Conservation (phyloP, 53 echinoderm and acorn worm genomes). For the Holothuria scabra region DNA sequence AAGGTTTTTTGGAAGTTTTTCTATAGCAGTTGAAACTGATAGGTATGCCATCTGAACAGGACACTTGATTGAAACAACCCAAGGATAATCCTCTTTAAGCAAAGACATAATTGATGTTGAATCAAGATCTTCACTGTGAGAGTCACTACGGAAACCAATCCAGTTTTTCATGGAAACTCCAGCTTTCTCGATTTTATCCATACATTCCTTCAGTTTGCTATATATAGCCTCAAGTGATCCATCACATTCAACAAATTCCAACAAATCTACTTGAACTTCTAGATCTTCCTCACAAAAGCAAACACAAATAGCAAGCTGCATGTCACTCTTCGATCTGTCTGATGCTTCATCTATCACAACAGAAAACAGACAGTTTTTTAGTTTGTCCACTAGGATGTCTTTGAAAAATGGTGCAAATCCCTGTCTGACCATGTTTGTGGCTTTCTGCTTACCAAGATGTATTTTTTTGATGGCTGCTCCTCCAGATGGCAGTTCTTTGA, state of each 20-base stretch:
- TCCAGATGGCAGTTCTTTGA: slow-evolving; percentile 31
- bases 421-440: slow-evolving; percentile 50
- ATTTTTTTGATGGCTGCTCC: slow-evolving; percentile 39
- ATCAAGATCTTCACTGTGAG: not conserved
- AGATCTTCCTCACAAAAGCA: slow-evolving; percentile 20
- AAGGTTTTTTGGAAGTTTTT: slow-evolving; percentile 1
- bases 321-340: slow-evolving; percentile 27
- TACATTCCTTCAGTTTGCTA: slow-evolving; percentile 11
- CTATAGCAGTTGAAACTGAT: not conserved
- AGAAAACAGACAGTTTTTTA: slow-evolving; percentile 12
- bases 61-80: slow-evolving; percentile 27
- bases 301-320: slow-evolving; percentile 14
- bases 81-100: slow-evolving; percentile 27
- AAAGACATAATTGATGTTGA: not conserved
- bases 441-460: slow-evolving; percentile 47
- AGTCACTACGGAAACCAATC: slow-evolving; percentile 29
- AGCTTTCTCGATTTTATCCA: slow-evolving; percentile 19
- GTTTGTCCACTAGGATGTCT: slow-evolving; percentile 28
- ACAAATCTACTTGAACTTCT: slow-evolving; percentile 6
- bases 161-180: slow-evolving; percentile 37
- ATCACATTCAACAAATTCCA: slow-evolving; percentile 35
- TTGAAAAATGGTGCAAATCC: slow-evolving; percentile 40
- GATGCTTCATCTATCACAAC: slow-evolving; percentile 27
- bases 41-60: slow-evolving; percentile 13
- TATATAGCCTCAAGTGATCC: not conserved